Conservation (phyloP, 2,888 invertebrate genomes). For the Himalopsyche tibetana region DNA sequence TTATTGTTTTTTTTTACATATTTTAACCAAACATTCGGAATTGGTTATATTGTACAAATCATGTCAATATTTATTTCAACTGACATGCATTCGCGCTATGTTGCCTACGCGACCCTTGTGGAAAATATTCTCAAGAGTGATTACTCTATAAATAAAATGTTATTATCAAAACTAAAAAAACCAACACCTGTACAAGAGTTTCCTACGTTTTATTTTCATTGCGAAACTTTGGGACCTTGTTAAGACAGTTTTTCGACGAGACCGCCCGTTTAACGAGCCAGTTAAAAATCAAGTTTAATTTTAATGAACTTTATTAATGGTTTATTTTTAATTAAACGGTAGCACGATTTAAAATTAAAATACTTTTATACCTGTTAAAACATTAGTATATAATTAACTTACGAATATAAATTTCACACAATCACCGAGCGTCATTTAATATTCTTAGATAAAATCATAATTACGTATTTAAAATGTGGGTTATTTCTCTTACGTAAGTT, state of each 20-base stretch:
- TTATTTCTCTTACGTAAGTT: not conserved
- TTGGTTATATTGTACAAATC: no score
- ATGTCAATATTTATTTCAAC: not conserved
- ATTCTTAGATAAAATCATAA: conserved; percentile 20
- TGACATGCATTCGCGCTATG: not conserved
- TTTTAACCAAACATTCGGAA: no score
- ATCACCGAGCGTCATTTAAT: conserved; percentile 25
- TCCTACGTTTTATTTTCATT: no score
- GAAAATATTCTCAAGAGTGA: not conserved
- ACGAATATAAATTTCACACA: conserved; percentile 24
- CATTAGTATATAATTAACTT: conserved; percentile 11
- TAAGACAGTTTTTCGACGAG: not conserved
- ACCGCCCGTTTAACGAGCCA: not conserved
- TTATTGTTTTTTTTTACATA: no score
- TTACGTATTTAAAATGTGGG: conserved; percentile 14
- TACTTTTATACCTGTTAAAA: conserved; percentile 13
- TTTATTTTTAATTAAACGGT: conserved; percentile 31
- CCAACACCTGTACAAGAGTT: no score
- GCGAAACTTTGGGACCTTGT: not conserved
- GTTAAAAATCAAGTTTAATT: conserved; percentile 28
- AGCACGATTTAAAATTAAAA: conserved; percentile 1
- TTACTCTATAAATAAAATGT: no score
- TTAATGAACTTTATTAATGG: conserved; percentile 14
- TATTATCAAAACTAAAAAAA: no score
- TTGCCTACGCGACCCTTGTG: not conserved